phyloP scores from a whole-genome alignment of 2,888 invertebrate species.

The Drosophila nr. fundita region DNA sequence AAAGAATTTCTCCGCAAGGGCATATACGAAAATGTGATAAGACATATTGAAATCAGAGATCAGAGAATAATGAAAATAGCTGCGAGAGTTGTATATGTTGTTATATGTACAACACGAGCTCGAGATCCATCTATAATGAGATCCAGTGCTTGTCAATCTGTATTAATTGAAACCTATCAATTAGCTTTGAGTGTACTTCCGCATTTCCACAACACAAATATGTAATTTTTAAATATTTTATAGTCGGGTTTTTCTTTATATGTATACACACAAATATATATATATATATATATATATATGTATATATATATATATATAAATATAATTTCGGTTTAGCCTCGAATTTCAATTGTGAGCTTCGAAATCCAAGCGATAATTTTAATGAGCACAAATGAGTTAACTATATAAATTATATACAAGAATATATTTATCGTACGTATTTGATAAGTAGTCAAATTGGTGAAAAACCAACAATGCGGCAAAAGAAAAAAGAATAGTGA shows the following conservation, averaged over 20 bases:
- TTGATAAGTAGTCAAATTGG: slow-evolving; percentile 51
- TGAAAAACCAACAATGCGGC: slow-evolving; percentile 8
- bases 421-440: slow-evolving; percentile 31
- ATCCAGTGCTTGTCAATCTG: slow-evolving; percentile 14
- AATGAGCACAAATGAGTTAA: slow-evolving; percentile 58
- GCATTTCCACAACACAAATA: slow-evolving; percentile 22
- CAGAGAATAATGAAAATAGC: slow-evolving; percentile 16
- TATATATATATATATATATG: too few species aligned
- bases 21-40: slow-evolving; percentile 31
- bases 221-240: slow-evolving; percentile 4
- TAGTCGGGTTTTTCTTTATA: not conserved
- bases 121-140: slow-evolving; percentile 6
- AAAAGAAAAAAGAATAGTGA: slow-evolving; percentile 9
- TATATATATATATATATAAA: too few species aligned
- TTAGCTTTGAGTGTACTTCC: not conserved
- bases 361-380: slow-evolving; percentile 25
- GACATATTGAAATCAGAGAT: slow-evolving; percentile 15
- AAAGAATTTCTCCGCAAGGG: not conserved
- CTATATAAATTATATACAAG: slow-evolving; percentile 41
- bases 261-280: not conserved
- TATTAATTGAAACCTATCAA: slow-evolving; percentile 3
- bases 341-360: slow-evolving; percentile 46
- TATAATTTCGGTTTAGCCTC: slow-evolving; percentile 1
- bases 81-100: slow-evolving; percentile 1
- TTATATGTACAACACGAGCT: not conserved